Conservation (phyloP, 1,140 invertebrate species). For the Zaprionus ghesquierei region DNA sequence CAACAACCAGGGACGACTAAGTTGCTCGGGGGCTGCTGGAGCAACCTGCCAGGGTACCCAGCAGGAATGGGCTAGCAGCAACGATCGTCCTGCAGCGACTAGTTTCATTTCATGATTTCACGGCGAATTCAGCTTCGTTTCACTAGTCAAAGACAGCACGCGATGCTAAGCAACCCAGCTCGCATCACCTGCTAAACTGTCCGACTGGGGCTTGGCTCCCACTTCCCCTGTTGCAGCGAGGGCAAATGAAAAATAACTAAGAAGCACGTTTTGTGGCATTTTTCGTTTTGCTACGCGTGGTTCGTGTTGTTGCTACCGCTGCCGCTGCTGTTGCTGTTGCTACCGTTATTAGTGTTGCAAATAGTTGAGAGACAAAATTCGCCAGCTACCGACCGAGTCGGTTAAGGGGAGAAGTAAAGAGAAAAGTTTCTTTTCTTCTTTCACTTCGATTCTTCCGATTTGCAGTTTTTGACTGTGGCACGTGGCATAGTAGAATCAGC, state of each 20-base stretch:
- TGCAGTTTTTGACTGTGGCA: neutral
- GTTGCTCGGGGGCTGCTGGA: neutral
- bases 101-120: neutral
- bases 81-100: neutral
- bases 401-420: neutral
- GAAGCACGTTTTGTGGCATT: conserved; percentile 79
- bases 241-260: conserved; percentile 79
- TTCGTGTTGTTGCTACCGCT: conserved; percentile 24
- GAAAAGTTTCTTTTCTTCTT: conserved; percentile 55
- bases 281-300: conserved; percentile 52
- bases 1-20: conserved; percentile 36
- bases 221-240: conserved; percentile 2
- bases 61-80: neutral
- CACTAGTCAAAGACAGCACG: neutral
- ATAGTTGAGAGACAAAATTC: conserved; percentile 69
- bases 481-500: neutral
- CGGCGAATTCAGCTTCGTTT: neutral
- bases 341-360: conserved; percentile 58
- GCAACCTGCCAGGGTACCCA: neutral
- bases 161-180: too few species aligned
- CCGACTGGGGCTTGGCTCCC: neutral
- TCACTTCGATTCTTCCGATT: conserved; percentile 18
- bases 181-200: neutral
- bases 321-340: conserved; percentile 26
- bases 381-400: conserved; percentile 33